Evolutionary conservation across 2,113 vertebrate genomes (phyloP).

Genomic region (Apteryx mantelli): DNA sequence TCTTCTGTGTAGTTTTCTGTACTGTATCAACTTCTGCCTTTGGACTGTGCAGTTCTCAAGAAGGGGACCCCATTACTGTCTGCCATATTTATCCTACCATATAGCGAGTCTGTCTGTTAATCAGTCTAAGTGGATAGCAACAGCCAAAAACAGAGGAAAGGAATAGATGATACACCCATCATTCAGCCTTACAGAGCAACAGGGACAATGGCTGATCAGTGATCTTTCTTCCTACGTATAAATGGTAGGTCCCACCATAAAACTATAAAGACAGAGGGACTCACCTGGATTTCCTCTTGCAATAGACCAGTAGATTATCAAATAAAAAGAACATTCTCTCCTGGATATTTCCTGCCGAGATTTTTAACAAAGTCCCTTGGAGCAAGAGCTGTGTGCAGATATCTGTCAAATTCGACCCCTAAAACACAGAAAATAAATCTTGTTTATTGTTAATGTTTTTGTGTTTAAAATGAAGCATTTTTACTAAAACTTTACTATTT

Average conservation of each 20-base stretch:
- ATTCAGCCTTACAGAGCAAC: background rate
- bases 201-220: background rate
- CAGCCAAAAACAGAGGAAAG: background rate
- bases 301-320: constrained; percentile 97
- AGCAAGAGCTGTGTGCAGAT: constrained; percentile 96
- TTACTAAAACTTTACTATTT: background rate
- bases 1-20: background rate
- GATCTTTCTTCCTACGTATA: background rate
- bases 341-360: constrained; percentile 98
- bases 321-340: constrained; percentile 98
- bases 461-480: background rate
- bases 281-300: constrained; percentile 98
- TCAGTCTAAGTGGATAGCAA: background rate
- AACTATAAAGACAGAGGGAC: background rate
- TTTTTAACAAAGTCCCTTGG: constrained; percentile 94
- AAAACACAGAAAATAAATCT: background rate
- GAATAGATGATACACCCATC: background rate
- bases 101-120: background rate
- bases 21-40: background rate
- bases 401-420: constrained; percentile 98
- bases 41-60: background rate
- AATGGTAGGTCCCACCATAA: background rate
- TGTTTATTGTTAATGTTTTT: background rate
- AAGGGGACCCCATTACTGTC: background rate
- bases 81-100: background rate